Percentiles rank a stretch among this genome's conserved stretches.
These are phyloP conservation scores for Oenanthe oenanthe DNA, from an alignment of 2,113 vertebrate genomes.

Conservation along the genomic window DNA sequence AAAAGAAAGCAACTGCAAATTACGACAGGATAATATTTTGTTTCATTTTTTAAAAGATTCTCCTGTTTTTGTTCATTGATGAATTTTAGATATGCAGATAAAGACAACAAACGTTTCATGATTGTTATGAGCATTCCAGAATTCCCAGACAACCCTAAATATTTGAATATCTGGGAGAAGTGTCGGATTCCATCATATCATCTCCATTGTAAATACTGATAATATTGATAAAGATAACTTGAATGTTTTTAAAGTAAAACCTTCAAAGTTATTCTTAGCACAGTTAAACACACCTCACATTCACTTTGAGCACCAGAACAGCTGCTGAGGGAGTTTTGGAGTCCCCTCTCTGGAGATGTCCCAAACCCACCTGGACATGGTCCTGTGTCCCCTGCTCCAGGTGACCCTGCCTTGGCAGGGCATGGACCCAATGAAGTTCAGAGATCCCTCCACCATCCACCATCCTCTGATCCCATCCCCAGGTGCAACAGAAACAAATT, in stretches of 20 bases:
- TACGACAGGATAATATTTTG: not conserved
- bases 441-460: not conserved
- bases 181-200: not conserved
- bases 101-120: constrained; percentile 23
- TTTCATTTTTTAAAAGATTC: not conserved
- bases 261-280: not conserved
- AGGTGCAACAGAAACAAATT: not conserved
- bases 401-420: not conserved
- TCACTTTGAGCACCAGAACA: not conserved
- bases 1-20: constrained; percentile 41
- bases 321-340: no score
- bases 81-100: constrained; percentile 37
- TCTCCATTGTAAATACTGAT: not conserved
- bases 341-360: rapidly evolving
- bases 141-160: constrained; percentile 18
- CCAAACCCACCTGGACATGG: not conserved
- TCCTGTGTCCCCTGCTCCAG: not conserved
- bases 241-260: not conserved
- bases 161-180: constrained; percentile 25
- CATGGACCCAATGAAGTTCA: not conserved
- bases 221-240: not conserved
- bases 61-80: constrained; percentile 35
- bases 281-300: not conserved
- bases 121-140: not conserved
- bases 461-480: not conserved